phyloP scores from a whole-genome alignment of 2,888 invertebrate genomes.

The Oscheius sp. region DNA sequence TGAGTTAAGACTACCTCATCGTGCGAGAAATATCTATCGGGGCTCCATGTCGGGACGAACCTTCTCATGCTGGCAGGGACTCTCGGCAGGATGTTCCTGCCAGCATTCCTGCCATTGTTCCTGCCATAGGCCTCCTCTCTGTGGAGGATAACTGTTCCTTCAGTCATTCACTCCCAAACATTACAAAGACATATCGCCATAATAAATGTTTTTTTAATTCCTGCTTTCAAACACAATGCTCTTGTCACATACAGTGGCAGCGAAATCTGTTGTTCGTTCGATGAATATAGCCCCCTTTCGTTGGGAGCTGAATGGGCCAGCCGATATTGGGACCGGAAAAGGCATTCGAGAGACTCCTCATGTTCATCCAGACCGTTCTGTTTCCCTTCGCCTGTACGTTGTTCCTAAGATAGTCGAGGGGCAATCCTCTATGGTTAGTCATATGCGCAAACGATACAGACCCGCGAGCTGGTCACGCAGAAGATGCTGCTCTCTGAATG shows the following conservation, averaged over 20 bases:
- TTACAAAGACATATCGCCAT: background rate
- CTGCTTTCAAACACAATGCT: background rate
- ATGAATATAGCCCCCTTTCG: background rate
- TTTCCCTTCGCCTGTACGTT: background rate
- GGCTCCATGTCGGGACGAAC: too few relatives aligned
- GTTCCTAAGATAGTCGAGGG: background rate
- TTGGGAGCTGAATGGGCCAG: slow-evolving; percentile 4
- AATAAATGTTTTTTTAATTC: background rate
- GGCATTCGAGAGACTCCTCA: background rate
- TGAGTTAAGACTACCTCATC: too few relatives aligned
- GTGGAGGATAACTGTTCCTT: too few relatives aligned
- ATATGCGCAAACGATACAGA: slow-evolving; percentile 8
- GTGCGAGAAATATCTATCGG: too few relatives aligned
- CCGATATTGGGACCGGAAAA: slow-evolving; percentile 4
- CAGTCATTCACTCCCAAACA: too few relatives aligned
- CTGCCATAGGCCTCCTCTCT: background rate
- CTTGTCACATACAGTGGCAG: background rate
- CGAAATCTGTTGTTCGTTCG: background rate
- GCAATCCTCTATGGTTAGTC: slow-evolving; percentile 20
- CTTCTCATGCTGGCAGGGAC: too few relatives aligned
- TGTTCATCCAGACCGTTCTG: background rate
- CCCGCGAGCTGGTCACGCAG: slow-evolving; percentile 14
- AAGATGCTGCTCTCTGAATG: slow-evolving; percentile 23
- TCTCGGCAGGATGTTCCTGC: too few relatives aligned
- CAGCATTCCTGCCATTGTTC: too few relatives aligned